Base-by-base conservation (phyloP, 2,113 vertebrate species). In the Caranx ignobilis region DNA sequence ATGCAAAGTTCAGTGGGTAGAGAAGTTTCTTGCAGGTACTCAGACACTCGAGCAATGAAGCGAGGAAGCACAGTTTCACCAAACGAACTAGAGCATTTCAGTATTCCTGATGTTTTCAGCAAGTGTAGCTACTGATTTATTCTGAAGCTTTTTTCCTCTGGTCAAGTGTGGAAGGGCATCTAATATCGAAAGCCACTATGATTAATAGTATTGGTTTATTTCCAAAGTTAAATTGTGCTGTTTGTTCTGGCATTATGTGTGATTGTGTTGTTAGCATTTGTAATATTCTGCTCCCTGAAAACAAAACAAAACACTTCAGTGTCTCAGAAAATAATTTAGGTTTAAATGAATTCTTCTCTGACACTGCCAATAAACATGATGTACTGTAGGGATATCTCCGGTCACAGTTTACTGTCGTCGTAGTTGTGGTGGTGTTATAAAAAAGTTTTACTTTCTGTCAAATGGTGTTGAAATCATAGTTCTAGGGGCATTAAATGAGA, bases 1-100 rank as follows among this genome's bases (percentile, higher is more conserved):
- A 75, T 71, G 68, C 52, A 39, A 55, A 67, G 69, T 43, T 82
- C 62, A 78, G 52, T 13, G 41, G 67, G 16, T n/a, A 54, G n/a
- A 32, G 41, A 76, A 57, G 41, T 68, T 81, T 79, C 39, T 78
- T 35, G 76, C 43, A 75, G 75, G 71, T 75, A 16, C 34, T 79
- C 8, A 35, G 26, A 39, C 52, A 63, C 69, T 71, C 11, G 2
- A 57, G 65, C 61, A 39, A 41, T 62, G 32, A 79, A 35, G n/a
- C 43, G 39, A 71, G 50, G 57, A 68, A 59, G 69, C 68, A 57
- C 34, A 72, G 37, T 64, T 64, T 65, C 21, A 6, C 11, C 11
- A 37, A 6, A 18, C 19, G 32, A 75, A 61, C 35, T 34, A 16
- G 16, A 70, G 15, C 7, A 32, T 16, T 60, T 54, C 0, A 18